Percentiles rank a stretch among this genome's conserved stretches.
These are phyloP conservation scores for Lycaon pictus DNA, from an alignment of 2,113 vertebrate species.

Conservation along the genomic window DNA sequence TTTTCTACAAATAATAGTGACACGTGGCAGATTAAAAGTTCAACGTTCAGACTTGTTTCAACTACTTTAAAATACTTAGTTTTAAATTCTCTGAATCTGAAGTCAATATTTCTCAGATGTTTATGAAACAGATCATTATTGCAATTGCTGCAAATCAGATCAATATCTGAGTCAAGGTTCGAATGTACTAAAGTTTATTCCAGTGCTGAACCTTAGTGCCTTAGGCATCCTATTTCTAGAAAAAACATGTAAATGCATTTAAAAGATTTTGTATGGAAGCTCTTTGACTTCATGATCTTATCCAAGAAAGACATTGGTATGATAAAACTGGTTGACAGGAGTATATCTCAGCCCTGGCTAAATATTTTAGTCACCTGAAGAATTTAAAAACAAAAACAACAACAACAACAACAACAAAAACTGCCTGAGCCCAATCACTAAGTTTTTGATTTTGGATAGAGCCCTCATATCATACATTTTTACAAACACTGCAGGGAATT, in stretches of 20 bases:
- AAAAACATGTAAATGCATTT: background rate
- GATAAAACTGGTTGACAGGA: background rate
- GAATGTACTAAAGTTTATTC: background rate
- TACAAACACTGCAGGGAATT: background rate
- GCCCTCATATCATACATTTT: background rate
- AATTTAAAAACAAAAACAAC: background rate
- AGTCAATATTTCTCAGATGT: slow-evolving; percentile 36
- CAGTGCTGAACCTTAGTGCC: background rate
- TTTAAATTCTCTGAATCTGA: background rate
- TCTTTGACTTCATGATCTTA: background rate
- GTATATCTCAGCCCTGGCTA: background rate
- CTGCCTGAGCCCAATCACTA: background rate
- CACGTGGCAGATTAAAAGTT: background rate
- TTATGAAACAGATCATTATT: slow-evolving; percentile 46
- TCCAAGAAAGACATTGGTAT: background rate
- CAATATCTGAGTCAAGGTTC: slow-evolving; percentile 27
- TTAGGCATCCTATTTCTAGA: background rate
- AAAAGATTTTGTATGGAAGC: background rate
- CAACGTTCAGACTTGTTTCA: background rate
- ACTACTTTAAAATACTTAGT: background rate
- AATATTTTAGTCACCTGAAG: background rate
- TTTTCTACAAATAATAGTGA: background rate
- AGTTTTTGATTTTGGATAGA: background rate
- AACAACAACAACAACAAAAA: background rate
- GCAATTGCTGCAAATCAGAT: background rate